phyloP scores from a whole-genome alignment of 2,113 vertebrate genomes.

The Stigmatopora nigra region DNA sequence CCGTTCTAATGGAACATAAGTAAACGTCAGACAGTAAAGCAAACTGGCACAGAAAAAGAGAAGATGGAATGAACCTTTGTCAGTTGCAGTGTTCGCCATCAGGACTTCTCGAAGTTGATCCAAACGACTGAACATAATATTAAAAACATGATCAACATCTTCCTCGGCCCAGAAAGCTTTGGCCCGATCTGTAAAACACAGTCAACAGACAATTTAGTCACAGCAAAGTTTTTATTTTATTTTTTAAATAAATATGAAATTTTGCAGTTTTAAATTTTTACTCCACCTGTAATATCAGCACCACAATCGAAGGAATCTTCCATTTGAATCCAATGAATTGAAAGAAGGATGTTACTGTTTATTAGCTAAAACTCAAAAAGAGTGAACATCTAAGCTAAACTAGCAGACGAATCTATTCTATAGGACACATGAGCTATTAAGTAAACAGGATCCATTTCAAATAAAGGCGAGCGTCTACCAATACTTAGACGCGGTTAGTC shows the following conservation, averaged over 20 bases:
- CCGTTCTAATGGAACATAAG: constrained; percentile 44
- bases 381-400: background rate
- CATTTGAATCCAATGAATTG: background rate
- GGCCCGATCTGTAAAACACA: constrained; percentile 54
- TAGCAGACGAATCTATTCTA: background rate
- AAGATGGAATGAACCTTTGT: constrained; percentile 45
- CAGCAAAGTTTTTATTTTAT: background rate
- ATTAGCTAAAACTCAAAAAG: too few species aligned
- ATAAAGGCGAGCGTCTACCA: background rate
- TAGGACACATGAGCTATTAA: background rate
- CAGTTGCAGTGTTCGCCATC: constrained; percentile 48
- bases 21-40: background rate
- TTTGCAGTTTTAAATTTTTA: too few species aligned
- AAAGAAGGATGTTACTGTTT: background rate
- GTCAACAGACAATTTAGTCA: background rate
- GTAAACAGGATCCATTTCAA: background rate
- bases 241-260: too few species aligned
- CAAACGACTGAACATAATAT: constrained; percentile 30
- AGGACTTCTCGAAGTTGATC: constrained; percentile 47
- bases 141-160: constrained; percentile 58
- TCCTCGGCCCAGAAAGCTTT: constrained; percentile 55
- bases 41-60: background rate
- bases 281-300: background rate
- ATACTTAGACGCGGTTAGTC: background rate
- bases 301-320: background rate